phyloP scores from a whole-genome alignment of 2,797 vertebrate species.

The Ctenopoma multispine region DNA sequence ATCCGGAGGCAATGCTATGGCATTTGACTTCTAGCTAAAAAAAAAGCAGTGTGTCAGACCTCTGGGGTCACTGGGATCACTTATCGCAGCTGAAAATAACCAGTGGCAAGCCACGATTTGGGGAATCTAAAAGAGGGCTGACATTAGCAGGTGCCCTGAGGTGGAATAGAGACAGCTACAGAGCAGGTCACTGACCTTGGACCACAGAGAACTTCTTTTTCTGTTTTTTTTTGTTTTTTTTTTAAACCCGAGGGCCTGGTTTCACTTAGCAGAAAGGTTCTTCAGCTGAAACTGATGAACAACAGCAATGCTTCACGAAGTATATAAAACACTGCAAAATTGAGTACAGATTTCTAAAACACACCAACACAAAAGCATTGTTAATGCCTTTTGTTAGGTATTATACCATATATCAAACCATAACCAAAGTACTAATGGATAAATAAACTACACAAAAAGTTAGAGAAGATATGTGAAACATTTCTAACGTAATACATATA shows the following conservation, averaged over 20 bases:
- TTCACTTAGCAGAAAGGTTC: constrained; percentile 78
- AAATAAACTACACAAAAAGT: background rate
- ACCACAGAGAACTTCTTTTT: constrained; percentile 83
- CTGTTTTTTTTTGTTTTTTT: constrained; percentile 60
- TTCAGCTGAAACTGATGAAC: constrained; percentile 62
- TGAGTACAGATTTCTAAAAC: constrained; percentile 2
- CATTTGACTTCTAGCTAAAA: constrained; percentile 87
- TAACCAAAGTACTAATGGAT: background rate
- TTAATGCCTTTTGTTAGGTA: background rate
- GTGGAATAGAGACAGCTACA: constrained; percentile 85
- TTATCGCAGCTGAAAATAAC: constrained; percentile 87
- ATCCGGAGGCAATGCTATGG: constrained; percentile 86
- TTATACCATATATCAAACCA: background rate
- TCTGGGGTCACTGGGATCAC: constrained; percentile 86
- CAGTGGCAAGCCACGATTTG: constrained; percentile 81
- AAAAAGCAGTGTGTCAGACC: constrained; percentile 83
- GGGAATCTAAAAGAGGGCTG: constrained; percentile 82
- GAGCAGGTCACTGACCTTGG: constrained; percentile 86
- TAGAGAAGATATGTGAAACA: background rate
- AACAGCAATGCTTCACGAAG: constrained; percentile 52
- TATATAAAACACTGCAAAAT: constrained; percentile 35
- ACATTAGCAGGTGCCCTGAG: constrained; percentile 86
- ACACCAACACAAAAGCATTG: background rate
- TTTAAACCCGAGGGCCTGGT: constrained; percentile 80
- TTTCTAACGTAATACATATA: background rate